Evolutionary conservation across 2,113 vertebrate species (phyloP), one percentile per base, ranked within the genome.

Genomic region (Pogona vitticeps): DNA sequence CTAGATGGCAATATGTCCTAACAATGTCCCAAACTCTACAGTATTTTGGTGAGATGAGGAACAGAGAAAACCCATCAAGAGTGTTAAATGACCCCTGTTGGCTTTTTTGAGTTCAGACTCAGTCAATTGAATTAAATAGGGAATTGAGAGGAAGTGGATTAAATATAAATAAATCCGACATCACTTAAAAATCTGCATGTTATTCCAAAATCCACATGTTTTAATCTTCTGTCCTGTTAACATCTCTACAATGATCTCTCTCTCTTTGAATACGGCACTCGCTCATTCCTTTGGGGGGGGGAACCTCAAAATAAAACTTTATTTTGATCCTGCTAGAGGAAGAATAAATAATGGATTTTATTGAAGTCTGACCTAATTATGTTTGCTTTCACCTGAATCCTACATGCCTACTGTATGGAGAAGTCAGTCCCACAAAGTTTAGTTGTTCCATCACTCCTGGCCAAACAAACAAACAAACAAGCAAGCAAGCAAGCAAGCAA

Each of bases 1-100:
- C 85, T 87, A 87, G 85, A 76, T 87, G 85, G 79, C 40, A 26
- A 38, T 26, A 31, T 72, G 26, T 26, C 20, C 77, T 52, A 80
- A 80, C 5, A 76, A 61, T 82, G 40, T 10, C 23, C 59, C 38
- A 28, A 10, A 21, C 21, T 13, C n/a, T 20, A 33, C n/a, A 2
- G 14, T 26, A n/a, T 20, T 46, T 31, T 7, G 7, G 1, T 36
- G 46, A 52, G 46, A 52, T 21, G 38, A 40, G 36, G 23, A 42
- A 23, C 23, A 15, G 61, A 31, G 23, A 31, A 40, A 67, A 67
- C 1, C 3, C 15, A 23, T 31, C 33, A 65, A 23, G 5, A 2
- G 18, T 26, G 13, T 85, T 68, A 63, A 5, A 3, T 38, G n/a
- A 56, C 83, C 15, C 0, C 15, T n/a, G 17, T 63, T 36, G 71